These are phyloP conservation scores for Nematostella vectensis DNA, from an alignment of 92 coral and sea anemone species.

Conservation along the genomic window DNA sequence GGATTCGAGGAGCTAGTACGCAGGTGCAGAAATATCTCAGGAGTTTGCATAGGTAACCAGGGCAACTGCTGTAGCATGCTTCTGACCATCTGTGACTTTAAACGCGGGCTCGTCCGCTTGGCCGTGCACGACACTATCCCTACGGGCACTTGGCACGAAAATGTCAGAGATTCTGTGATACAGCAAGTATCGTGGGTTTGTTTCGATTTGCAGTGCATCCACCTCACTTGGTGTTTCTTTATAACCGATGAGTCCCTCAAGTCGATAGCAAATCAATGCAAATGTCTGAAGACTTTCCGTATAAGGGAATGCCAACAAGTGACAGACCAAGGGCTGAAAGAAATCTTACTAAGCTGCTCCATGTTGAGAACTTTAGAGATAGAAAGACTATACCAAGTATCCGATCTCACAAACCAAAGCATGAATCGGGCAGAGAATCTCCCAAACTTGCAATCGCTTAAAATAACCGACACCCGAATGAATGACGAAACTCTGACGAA, in stretches of 20 bases:
- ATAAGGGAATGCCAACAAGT: constrained; percentile 80
- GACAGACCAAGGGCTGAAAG: constrained; percentile 68
- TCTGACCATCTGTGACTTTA: constrained; percentile 19
- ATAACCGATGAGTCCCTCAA: constrained; percentile 66
- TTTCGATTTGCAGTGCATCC: constrained; percentile 41
- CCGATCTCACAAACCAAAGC: constrained; percentile 30
- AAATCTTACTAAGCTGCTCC: constrained; percentile 47
- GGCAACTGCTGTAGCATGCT: constrained; percentile 62
- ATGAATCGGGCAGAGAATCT: constrained; percentile 18
- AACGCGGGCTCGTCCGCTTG: constrained; percentile 32
- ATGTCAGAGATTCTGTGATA: constrained; percentile 53
- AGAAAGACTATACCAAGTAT: constrained; percentile 53
- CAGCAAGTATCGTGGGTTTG: constrained; percentile 49
- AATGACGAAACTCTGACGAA: constrained; percentile 59
- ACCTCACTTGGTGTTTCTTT: constrained; percentile 80
- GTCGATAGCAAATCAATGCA: constrained; percentile 46
- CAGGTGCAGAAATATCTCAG: constrained; percentile 41
- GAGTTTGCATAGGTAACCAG: constrained; percentile 55
- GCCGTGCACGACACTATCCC: constrained; percentile 70
- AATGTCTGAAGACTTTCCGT: constrained; percentile 34
- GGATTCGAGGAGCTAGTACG: constrained; percentile 53
- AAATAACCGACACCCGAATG: constrained; percentile 58
- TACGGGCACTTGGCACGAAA: constrained; percentile 53
- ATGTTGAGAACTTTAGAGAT: constrained; percentile 43
- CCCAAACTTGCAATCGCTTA: constrained; percentile 32